Base-by-base conservation (phyloP, 2,888 invertebrate species). In the Chalcosyrphus nemorum region DNA sequence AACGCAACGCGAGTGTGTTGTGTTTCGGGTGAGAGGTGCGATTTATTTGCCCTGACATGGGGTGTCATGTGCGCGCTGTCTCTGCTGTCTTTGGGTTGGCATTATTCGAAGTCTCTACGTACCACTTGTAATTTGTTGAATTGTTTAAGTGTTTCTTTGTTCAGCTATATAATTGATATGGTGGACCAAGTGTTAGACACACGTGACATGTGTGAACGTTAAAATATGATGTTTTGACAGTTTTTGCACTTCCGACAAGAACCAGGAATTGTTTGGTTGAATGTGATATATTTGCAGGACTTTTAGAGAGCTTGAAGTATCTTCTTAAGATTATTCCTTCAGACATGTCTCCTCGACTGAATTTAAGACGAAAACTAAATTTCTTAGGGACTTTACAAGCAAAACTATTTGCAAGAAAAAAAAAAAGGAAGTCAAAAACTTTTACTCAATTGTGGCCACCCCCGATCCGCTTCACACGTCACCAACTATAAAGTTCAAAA, bases 401-500 rank as follows among this genome's bases (percentile, higher is more conserved):
- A 43, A 54, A 59, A 54, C 59, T 52, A 41, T 68, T 54, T 45
- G 24, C 24, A 35, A 52, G 11, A 2, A 32, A 9, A 32, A 32
- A 5, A 9, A 32, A 32, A 32, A 32, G 1, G 11, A 32, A 1
- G 1, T 1, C 35, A 11, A 29, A 29, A 71, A 59, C 29, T 81
- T 81, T 80, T 45, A 63, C 66, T 54, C 52, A 57, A 80, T 80
- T 80, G 80, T 54, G 80, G 81, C 61, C 47, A 63, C 13, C 61
- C 17, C 13, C 27, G 17, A 15, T 43, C 81, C 54, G 47, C 45
- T 77, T 82, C 71, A 72, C 82, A 82, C 82, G 78, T 82, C 82
- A 72, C 66, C 77, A 68, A 63, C 78, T 78, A 82, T 82, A 78
- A 82, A 82, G 82, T 82, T 82, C 82, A 74, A 63, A 77, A 75